phyloP scores from a whole-genome alignment of 2,113 vertebrate genomes.

The Pardalotus punctatus region DNA sequence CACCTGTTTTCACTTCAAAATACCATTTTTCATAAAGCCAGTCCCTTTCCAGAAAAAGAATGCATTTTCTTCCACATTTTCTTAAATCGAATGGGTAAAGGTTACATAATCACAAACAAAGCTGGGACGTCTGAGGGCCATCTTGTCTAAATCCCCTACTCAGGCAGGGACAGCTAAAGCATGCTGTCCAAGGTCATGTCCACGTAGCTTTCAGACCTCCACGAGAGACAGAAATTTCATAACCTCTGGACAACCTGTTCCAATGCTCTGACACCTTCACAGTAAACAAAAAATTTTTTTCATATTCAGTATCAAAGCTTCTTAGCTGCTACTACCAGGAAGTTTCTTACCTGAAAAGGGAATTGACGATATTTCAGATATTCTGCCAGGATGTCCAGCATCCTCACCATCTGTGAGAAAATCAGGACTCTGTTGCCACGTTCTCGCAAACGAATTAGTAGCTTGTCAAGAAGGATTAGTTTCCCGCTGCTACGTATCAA shows the following conservation, averaged over 20 bases:
- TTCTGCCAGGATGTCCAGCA: constrained; percentile 98
- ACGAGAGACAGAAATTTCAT: not conserved
- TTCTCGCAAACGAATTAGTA: constrained; percentile 92
- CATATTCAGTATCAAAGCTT: not conserved
- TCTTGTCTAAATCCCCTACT: not conserved
- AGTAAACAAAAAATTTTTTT: not conserved
- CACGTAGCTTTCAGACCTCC: not conserved
- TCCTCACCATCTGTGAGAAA: constrained; percentile 99
- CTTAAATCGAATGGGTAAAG: not conserved
- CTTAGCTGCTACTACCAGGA: not conserved
- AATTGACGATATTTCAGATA: constrained; percentile 94
- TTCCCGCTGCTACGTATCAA: constrained; percentile 97
- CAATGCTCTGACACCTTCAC: not conserved
- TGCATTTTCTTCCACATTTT: not conserved
- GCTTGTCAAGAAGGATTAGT: constrained; percentile 94
- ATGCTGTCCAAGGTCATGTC: not conserved
- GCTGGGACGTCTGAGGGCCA: not conserved
- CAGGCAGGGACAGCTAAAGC: not conserved
- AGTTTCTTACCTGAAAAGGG: constrained; percentile 86
- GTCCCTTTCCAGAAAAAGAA: not conserved
- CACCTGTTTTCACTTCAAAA: not conserved
- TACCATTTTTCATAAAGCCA: not conserved
- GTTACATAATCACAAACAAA: not conserved
- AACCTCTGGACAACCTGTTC: not conserved
- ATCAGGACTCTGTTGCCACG: constrained; percentile 95